Base-by-base conservation (phyloP, 1,140 invertebrate species). In the Cydia pomonella region DNA sequence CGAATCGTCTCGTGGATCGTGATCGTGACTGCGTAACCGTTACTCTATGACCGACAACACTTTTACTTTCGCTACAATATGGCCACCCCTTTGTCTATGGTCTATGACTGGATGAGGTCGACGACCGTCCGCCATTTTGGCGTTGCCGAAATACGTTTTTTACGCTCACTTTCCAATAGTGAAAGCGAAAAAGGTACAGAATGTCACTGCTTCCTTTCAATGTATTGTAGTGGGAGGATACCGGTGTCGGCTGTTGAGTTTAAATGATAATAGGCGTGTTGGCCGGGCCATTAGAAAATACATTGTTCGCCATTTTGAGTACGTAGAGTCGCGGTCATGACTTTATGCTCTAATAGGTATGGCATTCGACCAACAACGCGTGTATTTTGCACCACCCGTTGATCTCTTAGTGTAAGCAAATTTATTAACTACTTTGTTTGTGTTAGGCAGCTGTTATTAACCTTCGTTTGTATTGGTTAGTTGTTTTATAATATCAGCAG, bases 131-230 rank as follows among this genome's bases (percentile, higher is more conserved):
- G 85, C 84, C 87, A 87, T 91, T 90, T 86, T 88, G 87, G 82
- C 82, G 88, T 91, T 92, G 91, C 89, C 91, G 90, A 93, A 93
- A 92, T 92, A 84, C 86, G 84, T 91, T 93, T 92, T 92, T 93
- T 91, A 90, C 91, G 89, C 86, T 93, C 86, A 93, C 91, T 93
- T 93, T 93, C 91, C 91, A 93, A 93, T 91, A 87, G 91, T 93
- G 91, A 93, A 93, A 93, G 90, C 89, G 91, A 92, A 91, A 41
- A 91, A 93, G 83, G 90, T 92, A 91, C 89, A 77, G 84, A 93
- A 92, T 92, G 89, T 91, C 90, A 92, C 84, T 91, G 88, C 81
- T 91, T 93, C 90, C 90, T 92, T 93, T 93, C 89, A 90, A 86
- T 89, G 84, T 84, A 90, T 85, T 88, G 89, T 93, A 88, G 91